A percentile compares a stretch with the other conserved stretches of the same genome.
These are phyloP conservation scores for Heteromyza rotundicornis DNA, from an alignment of 2,888 invertebrate genomes.

Conservation along the genomic window DNA sequence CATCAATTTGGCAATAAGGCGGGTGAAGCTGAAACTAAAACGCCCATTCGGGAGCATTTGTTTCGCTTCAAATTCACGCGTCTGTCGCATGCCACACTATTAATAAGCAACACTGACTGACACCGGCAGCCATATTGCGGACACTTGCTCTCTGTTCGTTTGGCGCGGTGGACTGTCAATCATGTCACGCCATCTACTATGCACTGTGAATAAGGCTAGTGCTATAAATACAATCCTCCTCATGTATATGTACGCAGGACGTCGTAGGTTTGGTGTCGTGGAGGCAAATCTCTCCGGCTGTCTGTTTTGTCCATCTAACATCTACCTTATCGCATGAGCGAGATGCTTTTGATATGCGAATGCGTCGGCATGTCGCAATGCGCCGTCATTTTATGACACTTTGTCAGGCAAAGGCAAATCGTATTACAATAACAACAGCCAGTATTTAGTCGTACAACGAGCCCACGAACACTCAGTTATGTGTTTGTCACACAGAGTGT, in stretches of 20 bases:
- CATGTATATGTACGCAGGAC: no score
- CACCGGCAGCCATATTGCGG: neutral
- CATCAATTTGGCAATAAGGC: no score
- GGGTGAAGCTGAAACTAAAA: no score
- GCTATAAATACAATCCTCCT: no score
- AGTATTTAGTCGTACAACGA: no score
- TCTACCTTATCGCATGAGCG: neutral
- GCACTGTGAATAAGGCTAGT: neutral
- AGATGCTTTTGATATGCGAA: neutral
- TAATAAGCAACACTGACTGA: neutral
- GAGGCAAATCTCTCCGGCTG: no score
- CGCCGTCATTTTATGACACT: neutral
- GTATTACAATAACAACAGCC: neutral
- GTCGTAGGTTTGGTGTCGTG: no score
- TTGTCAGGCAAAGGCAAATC: conserved; percentile 3
- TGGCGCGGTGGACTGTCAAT: neutral
- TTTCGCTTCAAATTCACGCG: neutral
- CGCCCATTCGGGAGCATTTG: neutral
- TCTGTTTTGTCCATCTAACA: no score
- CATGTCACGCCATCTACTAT: neutral
- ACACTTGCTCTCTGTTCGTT: neutral
- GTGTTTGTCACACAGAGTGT: neutral
- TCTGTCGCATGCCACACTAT: neutral
- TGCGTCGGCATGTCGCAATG: neutral
- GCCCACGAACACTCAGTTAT: neutral